Percentiles rank a stretch among this genome's conserved stretches.
These are phyloP conservation scores for Oreochromis mossambicus DNA, from an alignment of 2,797 vertebrate species.

Conservation along the genomic window DNA sequence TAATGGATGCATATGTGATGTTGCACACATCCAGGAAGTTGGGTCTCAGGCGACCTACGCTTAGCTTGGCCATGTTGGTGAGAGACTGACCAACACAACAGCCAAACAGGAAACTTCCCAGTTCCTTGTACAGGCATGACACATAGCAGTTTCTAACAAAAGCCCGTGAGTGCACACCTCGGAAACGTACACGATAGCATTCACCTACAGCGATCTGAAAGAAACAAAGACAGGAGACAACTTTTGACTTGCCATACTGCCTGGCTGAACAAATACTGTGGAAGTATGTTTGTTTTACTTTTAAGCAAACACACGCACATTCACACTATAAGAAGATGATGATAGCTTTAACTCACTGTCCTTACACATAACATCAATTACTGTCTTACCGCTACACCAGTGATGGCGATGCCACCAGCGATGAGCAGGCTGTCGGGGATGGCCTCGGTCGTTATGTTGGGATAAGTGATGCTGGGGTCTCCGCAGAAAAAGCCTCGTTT, in stretches of 20 bases:
- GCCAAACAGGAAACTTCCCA: slow-evolving; percentile 80
- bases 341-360: not conserved
- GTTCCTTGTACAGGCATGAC: slow-evolving; percentile 78
- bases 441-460: slow-evolving; percentile 58
- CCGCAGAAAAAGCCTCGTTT: slow-evolving; percentile 80
- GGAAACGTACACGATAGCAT: slow-evolving; percentile 68
- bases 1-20: slow-evolving; percentile 69
- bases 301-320: not conserved
- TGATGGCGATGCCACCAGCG: slow-evolving; percentile 75
- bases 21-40: slow-evolving; percentile 79
- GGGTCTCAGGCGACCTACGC: slow-evolving; percentile 77
- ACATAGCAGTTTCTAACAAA: slow-evolving; percentile 71
- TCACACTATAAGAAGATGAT: not conserved
- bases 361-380: not conserved
- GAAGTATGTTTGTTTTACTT: not conserved
- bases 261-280: not conserved
- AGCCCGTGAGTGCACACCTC: slow-evolving; percentile 57
- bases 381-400: slow-evolving; percentile 70
- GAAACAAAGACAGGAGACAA: not conserved
- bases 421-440: slow-evolving; percentile 74
- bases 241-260: not conserved
- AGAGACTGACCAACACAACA: slow-evolving; percentile 76
- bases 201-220: slow-evolving; percentile 77
- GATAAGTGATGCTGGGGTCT: slow-evolving; percentile 78
- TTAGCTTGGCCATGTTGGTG: slow-evolving; percentile 81